Evolutionary conservation across 2,113 vertebrate genomes (phyloP).

Genomic region (Xiphorhynchus elegans): DNA sequence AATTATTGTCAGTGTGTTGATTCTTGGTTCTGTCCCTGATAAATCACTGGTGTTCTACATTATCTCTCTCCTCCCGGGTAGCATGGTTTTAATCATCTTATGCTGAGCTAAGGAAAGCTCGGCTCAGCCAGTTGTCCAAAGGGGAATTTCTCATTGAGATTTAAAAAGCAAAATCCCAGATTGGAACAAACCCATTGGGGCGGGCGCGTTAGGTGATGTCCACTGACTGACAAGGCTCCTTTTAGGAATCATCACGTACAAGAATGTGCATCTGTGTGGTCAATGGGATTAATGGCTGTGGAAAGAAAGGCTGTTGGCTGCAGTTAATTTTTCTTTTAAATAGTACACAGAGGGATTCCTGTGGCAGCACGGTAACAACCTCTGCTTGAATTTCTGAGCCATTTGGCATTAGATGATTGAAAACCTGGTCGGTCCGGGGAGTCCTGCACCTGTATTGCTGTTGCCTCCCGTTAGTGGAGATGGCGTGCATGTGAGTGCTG

Average conservation of each 20-base stretch:
- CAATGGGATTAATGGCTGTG: not conserved
- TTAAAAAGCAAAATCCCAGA: conserved; percentile 61
- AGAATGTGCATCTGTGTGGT: not conserved
- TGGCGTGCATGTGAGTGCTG: not conserved
- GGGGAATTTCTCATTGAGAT: conserved; percentile 55
- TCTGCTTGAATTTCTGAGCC: not conserved
- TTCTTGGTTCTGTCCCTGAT: conserved; percentile 29
- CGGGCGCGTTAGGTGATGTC: not conserved
- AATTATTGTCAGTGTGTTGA: conserved; percentile 9
- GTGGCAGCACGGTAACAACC: not conserved
- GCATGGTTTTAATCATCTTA: conserved; percentile 69
- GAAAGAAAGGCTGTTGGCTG: not conserved
- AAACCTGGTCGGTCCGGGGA: not conserved
- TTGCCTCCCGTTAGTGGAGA: not conserved
- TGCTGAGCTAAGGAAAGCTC: conserved; percentile 60
- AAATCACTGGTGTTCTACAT: conserved; percentile 57
- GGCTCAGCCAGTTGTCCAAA: conserved; percentile 59
- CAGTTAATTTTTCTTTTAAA: conserved; percentile 5
- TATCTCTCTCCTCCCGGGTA: conserved; percentile 45
- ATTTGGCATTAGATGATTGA: not conserved
- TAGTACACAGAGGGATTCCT: not conserved
- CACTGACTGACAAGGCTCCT: conserved; percentile 22
- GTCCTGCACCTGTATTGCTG: not conserved
- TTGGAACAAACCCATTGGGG: conserved; percentile 22
- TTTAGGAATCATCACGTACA: not conserved